Conservation (phyloP, 2,797 vertebrate species). For the Poecilia gillii region DNA sequence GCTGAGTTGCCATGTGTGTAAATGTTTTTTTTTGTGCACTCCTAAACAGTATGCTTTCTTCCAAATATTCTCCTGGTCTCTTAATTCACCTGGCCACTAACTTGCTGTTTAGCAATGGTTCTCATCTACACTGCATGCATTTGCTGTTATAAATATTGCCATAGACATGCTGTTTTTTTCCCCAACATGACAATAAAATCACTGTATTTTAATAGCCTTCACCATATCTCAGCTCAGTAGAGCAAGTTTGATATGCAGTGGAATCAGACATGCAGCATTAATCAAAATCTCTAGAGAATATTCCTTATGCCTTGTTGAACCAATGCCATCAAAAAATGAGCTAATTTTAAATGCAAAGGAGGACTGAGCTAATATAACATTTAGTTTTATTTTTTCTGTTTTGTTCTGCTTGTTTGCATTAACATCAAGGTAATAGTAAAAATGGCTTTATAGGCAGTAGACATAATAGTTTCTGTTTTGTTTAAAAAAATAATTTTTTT, state of each 20-base stretch:
- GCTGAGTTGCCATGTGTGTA: slow-evolving; percentile 73
- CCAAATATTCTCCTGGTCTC: slow-evolving; percentile 36
- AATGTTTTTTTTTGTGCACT: slow-evolving; percentile 36
- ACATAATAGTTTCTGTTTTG: background rate
- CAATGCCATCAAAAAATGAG: background rate
- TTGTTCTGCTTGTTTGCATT: background rate
- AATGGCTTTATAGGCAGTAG: background rate
- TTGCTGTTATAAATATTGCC: background rate
- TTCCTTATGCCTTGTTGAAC: background rate
- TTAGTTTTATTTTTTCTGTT: background rate
- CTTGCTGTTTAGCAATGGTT: slow-evolving; percentile 15
- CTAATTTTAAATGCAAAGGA: background rate
- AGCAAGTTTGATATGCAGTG: background rate
- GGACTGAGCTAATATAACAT: background rate
- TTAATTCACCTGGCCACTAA: slow-evolving; percentile 45
- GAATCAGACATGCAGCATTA: background rate
- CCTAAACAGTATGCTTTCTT: slow-evolving; percentile 51
- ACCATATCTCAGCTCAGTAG: background rate
- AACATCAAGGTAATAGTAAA: background rate
- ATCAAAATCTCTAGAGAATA: background rate
- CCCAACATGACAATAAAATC: background rate
- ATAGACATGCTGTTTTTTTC: background rate
- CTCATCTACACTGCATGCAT: background rate
- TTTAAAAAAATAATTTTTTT: background rate
- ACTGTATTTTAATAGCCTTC: background rate